Conservation (phyloP, 2,888 invertebrate species). For the Aporophyla lueneburgensis region DNA sequence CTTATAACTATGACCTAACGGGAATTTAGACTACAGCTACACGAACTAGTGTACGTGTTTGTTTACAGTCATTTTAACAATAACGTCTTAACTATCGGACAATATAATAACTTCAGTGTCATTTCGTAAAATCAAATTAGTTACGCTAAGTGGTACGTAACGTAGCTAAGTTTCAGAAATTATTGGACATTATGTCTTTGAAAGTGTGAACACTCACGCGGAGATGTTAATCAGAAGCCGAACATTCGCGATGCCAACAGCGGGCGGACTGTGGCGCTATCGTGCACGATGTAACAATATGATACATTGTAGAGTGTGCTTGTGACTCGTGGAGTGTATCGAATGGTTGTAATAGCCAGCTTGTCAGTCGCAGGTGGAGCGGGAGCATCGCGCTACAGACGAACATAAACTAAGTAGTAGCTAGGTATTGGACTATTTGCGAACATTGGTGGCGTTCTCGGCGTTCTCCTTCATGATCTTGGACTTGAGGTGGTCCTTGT, state of each 20-base stretch:
- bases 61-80: slow-evolving; percentile 13
- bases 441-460: slow-evolving; percentile 86
- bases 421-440: slow-evolving; percentile 81
- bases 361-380: slow-evolving; percentile 55
- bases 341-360: slow-evolving; percentile 20
- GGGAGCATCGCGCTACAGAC: slow-evolving; percentile 61
- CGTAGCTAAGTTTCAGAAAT: slow-evolving; percentile 27
- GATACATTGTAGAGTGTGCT: slow-evolving; percentile 15
- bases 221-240: slow-evolving; percentile 20
- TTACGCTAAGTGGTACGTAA: slow-evolving; percentile 21
- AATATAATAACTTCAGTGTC: slow-evolving; percentile 18
- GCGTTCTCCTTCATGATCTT: slow-evolving; percentile 95
- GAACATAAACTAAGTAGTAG: slow-evolving; percentile 64
- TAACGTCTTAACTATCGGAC: slow-evolving; percentile 21
- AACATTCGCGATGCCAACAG: neutral
- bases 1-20: slow-evolving; percentile 39
- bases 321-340: slow-evolving; percentile 29
- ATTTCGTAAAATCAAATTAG: slow-evolving; percentile 46
- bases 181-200: neutral
- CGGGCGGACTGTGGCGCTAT: neutral
- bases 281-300: slow-evolving; percentile 15
- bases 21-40: slow-evolving; percentile 39
- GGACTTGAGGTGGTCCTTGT: slow-evolving; percentile 98
- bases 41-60: slow-evolving; percentile 9
- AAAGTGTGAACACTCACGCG: neutral